These are phyloP conservation scores for Galeruca laticollis DNA, from an alignment of 2,888 invertebrate genomes.

Conservation along the genomic window DNA sequence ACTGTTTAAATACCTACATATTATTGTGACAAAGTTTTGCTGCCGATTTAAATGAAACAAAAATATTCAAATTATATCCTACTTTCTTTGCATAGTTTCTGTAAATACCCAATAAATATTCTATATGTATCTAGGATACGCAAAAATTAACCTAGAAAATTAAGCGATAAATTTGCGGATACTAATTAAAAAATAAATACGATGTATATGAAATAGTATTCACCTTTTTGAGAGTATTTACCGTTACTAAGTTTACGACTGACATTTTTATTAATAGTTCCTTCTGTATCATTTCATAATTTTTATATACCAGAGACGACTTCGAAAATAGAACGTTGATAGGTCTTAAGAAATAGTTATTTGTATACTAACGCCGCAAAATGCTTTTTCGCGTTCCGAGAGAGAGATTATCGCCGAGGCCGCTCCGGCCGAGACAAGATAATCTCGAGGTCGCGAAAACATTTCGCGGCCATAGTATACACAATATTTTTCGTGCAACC, in stretches of 20 bases:
- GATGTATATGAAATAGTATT: neutral
- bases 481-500: no score
- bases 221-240: neutral
- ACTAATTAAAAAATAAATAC: slow-evolving; percentile 8
- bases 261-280: neutral
- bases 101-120: neutral
- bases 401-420: no score
- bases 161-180: slow-evolving; percentile 2
- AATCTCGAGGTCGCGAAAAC: no score
- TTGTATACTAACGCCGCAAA: no score
- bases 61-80: slow-evolving; percentile 10
- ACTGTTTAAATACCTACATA: neutral
- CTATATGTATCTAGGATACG: slow-evolving; percentile 6
- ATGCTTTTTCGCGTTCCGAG: no score
- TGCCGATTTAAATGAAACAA: neutral
- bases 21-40: neutral
- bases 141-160: slow-evolving; percentile 11
- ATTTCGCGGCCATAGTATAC: no score
- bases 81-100: slow-evolving; percentile 3
- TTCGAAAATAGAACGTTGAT: no score
- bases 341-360: no score
- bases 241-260: neutral
- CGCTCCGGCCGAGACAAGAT: no score
- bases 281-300: no score
- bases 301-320: neutral